phyloP scores from a whole-genome alignment of 1,140 invertebrate genomes.

The Odontomachus brunneus region DNA sequence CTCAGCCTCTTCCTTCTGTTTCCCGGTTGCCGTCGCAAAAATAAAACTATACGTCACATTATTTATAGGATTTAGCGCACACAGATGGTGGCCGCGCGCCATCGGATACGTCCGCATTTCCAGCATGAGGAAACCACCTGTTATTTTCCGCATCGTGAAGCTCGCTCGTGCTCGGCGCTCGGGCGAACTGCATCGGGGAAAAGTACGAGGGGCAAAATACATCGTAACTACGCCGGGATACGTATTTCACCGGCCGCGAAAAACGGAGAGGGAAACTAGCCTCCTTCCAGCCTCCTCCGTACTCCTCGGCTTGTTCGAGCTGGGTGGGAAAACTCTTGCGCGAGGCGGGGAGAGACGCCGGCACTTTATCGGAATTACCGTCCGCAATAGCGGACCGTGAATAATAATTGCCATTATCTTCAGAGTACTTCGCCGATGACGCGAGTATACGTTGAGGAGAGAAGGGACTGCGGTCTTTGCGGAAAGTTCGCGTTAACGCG shows the following conservation, averaged over 20 bases:
- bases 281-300: neutral
- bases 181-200: neutral
- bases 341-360: neutral
- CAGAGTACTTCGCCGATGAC: conserved; percentile 9
- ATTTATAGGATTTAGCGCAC: conserved; percentile 44
- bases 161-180: neutral
- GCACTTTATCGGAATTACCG: conserved; percentile 23
- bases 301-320: too few relatives aligned
- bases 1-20: neutral
- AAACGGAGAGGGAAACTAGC: conserved; percentile 23
- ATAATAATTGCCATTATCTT: conserved; percentile 29
- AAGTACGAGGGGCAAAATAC: neutral
- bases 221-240: neutral
- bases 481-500: conserved; percentile 5
- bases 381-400: neutral
- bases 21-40: neutral
- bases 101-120: conserved; percentile 3
- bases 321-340: too few relatives aligned
- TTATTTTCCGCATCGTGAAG: conserved; percentile 31
- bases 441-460: neutral
- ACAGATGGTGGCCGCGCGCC: conserved; percentile 11
- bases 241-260: conserved; percentile 23
- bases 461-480: neutral
- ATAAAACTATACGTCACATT: conserved; percentile 13
- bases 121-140: conserved; percentile 46